These are phyloP conservation scores for Sphaerodactylus townsendi DNA, from an alignment of 2,113 vertebrate genomes.

Conservation along the genomic window DNA sequence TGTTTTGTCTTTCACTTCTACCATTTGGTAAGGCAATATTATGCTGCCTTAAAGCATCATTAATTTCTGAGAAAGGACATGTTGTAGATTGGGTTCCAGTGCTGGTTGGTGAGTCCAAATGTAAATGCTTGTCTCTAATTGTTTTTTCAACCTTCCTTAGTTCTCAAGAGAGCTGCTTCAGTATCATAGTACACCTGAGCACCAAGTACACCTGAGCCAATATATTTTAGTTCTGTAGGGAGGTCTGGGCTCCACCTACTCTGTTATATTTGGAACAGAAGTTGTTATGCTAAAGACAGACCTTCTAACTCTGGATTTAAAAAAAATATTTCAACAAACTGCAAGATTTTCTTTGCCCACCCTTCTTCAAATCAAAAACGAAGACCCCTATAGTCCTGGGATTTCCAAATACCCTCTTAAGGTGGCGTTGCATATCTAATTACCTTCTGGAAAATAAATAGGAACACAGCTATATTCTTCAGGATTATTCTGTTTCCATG, in stretches of 20 bases:
- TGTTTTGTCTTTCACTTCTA: neutral
- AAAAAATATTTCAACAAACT: neutral
- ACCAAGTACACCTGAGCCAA: neutral
- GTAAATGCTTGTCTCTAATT: neutral
- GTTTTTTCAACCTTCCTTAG: accelerated
- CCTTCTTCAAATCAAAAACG: neutral
- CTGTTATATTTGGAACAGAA: neutral
- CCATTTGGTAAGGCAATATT: neutral
- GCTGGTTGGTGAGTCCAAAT: neutral
- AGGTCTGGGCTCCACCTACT: conserved; percentile 2
- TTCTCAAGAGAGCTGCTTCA: conserved; percentile 1
- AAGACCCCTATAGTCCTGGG: neutral
- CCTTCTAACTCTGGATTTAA: neutral
- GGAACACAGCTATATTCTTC: neutral
- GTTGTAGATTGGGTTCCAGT: neutral
- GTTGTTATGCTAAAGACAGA: neutral
- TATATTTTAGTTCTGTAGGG: conserved; percentile 19
- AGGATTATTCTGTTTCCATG: conserved; percentile 6
- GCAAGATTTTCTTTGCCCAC: neutral
- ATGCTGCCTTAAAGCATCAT: conserved; percentile 20
- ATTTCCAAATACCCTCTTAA: neutral
- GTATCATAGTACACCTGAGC: conserved; percentile 13
- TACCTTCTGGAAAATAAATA: conserved; percentile 1
- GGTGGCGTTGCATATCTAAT: neutral
- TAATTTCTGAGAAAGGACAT: neutral